Evolutionary conservation across 1,140 invertebrate species (phyloP).

Genomic region (Zaprionus camerounensis): DNA sequence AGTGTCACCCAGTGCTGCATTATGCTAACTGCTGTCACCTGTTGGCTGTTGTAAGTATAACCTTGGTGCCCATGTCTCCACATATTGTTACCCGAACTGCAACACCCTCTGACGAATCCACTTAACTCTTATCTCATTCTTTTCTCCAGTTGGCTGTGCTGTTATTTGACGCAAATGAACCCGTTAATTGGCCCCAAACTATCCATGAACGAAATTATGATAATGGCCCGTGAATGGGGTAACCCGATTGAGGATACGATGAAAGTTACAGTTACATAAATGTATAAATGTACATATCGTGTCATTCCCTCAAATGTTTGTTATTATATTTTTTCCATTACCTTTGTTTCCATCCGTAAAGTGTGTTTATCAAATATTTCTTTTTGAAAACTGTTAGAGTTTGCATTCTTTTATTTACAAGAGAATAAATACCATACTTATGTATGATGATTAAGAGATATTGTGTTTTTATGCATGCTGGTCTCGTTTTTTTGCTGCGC

Average conservation of each 20-base stretch:
- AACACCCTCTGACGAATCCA: not conserved
- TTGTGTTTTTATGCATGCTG: slow-evolving; percentile 6
- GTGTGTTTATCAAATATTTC: slow-evolving; percentile 24
- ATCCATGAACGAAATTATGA: slow-evolving; percentile 88
- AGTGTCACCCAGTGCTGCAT: slow-evolving; percentile 93
- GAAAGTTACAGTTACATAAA: slow-evolving; percentile 53
- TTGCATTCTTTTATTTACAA: slow-evolving; percentile 39
- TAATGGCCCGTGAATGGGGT: slow-evolving; percentile 93
- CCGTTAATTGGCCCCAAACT: slow-evolving; percentile 95
- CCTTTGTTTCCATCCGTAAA: slow-evolving; percentile 26
- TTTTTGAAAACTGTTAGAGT: slow-evolving; percentile 35
- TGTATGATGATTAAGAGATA: slow-evolving; percentile 22
- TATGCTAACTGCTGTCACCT: slow-evolving; percentile 93
- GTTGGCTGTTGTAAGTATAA: slow-evolving; percentile 90
- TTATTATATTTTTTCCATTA: slow-evolving; percentile 43
- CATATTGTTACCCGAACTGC: not conserved
- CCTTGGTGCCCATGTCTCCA: slow-evolving; percentile 12
- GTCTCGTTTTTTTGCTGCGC: not conserved
- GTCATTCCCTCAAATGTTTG: slow-evolving; percentile 51
- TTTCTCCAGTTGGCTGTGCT: slow-evolving; percentile 91
- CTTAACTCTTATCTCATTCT: slow-evolving; percentile 26
- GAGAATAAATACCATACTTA: slow-evolving; percentile 44
- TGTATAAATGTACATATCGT: not conserved
- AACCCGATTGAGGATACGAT: slow-evolving; percentile 81
- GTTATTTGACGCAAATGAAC: slow-evolving; percentile 97